Percentiles rank a stretch among this genome's conserved stretches.
Conservation (phyloP, 2,113 vertebrate genomes). For the Toxotes jaculatrix region DNA sequence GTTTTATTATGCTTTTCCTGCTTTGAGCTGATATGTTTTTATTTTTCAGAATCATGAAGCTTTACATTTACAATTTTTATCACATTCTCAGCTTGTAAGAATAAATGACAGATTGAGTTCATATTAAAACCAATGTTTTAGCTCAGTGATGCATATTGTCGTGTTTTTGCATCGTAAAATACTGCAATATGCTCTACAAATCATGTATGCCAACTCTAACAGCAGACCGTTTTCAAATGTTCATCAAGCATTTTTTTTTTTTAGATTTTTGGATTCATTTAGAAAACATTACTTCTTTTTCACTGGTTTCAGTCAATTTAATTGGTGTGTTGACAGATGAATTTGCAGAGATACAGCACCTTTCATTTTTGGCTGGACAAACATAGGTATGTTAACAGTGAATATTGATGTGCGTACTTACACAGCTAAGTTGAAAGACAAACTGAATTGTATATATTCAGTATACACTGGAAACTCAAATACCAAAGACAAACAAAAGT, state of each 20-base stretch:
- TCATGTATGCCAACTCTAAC: background rate
- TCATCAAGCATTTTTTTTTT: background rate
- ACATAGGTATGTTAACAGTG: background rate
- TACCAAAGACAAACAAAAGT: background rate
- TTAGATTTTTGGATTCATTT: background rate
- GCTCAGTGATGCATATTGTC: background rate
- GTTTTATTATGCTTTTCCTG: background rate
- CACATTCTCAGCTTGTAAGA: background rate
- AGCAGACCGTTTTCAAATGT: background rate
- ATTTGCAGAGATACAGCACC: background rate
- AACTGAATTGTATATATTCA: background rate
- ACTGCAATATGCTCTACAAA: background rate
- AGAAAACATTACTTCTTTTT: too few species aligned
- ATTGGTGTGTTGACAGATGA: background rate
- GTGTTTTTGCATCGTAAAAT: background rate
- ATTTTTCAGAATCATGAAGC: too few species aligned
- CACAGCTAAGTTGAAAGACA: background rate
- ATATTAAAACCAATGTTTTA: background rate
- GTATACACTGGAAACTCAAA: background rate
- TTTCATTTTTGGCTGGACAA: background rate
- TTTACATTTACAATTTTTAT: too few species aligned
- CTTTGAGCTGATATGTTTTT: background rate
- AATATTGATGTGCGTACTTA: background rate
- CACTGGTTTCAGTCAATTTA: background rate
- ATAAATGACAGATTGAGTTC: background rate